phyloP scores from a whole-genome alignment of 2,888 invertebrate genomes.

The Tachystola acroxantha region DNA sequence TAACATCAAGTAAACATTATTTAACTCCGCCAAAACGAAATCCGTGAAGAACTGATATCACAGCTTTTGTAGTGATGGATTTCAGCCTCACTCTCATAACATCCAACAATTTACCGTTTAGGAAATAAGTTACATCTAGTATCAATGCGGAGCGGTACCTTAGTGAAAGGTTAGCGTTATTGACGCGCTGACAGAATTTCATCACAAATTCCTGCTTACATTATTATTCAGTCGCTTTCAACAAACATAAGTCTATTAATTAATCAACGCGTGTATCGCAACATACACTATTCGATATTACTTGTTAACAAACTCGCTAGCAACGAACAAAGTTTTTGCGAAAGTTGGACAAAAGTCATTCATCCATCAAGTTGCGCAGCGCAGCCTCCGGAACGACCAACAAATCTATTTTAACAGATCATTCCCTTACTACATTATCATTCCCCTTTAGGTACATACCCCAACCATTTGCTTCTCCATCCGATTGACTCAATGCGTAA shows the following conservation, averaged over 20 bases:
- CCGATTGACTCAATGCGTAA: conserved; percentile 15
- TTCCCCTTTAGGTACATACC: conserved; percentile 45
- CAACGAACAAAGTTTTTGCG: conserved; percentile 36
- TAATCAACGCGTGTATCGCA: conserved; percentile 34
- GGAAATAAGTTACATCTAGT: conserved; percentile 36
- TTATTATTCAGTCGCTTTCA: conserved; percentile 61
- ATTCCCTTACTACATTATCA: conserved; percentile 63
- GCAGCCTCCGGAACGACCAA: conserved; percentile 60
- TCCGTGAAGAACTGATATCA: conserved; percentile 71
- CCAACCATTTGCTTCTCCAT: conserved; percentile 37
- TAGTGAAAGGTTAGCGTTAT: conserved; percentile 22
- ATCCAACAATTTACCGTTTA: conserved; percentile 12
- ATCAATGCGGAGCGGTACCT: conserved; percentile 30
- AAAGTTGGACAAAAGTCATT: conserved; percentile 56
- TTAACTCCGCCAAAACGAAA: conserved; percentile 17
- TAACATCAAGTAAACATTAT: too few species aligned
- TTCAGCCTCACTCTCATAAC: conserved; percentile 34
- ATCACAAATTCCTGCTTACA: conserved; percentile 18
- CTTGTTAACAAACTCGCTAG: conserved; percentile 13
- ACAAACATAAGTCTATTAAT: conserved; percentile 36
- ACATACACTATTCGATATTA: conserved; percentile 49
- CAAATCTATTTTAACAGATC: conserved; percentile 72
- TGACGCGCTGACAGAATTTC: conserved; percentile 3
- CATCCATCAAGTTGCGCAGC: conserved; percentile 60
- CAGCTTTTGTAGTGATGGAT: conserved; percentile 66